phyloP scores from a whole-genome alignment of 2,113 vertebrate genomes.

The Gasterosteus aculeatus region DNA sequence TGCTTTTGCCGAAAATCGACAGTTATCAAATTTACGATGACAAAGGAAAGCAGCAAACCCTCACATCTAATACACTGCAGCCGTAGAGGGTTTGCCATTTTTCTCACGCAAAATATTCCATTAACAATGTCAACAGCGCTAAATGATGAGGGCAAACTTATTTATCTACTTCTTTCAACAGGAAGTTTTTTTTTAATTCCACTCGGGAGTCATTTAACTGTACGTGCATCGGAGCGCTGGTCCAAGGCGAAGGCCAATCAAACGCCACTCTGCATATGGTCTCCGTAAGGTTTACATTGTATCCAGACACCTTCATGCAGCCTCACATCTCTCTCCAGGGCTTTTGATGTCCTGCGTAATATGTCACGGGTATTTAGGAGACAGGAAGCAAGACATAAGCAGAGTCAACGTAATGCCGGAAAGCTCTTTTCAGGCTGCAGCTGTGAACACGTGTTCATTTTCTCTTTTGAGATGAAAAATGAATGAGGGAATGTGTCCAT shows the following conservation, averaged over 20 bases:
- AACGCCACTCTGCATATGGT: not conserved
- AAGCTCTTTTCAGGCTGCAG: conserved; percentile 13
- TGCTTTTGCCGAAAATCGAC: not conserved
- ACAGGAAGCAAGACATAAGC: conserved; percentile 45
- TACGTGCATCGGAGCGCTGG: not conserved
- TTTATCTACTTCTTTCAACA: not conserved
- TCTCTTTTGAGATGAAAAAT: conserved; percentile 30
- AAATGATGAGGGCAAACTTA: not conserved
- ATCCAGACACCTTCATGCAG: conserved; percentile 20
- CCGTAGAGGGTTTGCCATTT: not conserved
- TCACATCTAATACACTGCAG: not conserved
- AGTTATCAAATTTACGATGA: not conserved
- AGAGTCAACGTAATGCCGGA: conserved; percentile 19
- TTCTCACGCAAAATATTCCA: not conserved
- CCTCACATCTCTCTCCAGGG: conserved; percentile 30
- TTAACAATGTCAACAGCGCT: not conserved
- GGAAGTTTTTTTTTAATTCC: not conserved
- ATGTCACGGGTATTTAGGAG: conserved; percentile 68
- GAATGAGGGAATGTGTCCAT: conserved; percentile 3
- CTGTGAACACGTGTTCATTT: conserved; percentile 13
- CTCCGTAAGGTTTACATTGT: conserved; percentile 13
- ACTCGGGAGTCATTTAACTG: not conserved
- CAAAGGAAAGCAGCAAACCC: not conserved
- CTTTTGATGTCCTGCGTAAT: conserved; percentile 60
- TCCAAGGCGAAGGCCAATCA: not conserved